These are phyloP conservation scores for Caracal caracal DNA, from an alignment of 2,113 vertebrate genomes.

Conservation along the genomic window DNA sequence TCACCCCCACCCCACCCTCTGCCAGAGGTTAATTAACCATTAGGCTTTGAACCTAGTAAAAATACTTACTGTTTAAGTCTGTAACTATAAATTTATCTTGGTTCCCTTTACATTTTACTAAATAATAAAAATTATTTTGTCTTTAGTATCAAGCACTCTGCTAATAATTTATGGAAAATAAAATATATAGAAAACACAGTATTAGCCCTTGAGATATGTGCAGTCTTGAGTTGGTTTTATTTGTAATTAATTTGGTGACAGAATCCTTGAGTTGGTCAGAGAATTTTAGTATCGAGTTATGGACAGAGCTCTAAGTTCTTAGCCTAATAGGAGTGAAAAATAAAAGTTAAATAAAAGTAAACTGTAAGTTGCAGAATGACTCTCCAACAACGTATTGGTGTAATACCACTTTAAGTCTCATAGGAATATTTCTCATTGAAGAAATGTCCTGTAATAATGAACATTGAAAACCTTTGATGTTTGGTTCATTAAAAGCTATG, in stretches of 20 bases:
- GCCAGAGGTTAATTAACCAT: not conserved
- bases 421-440: slow-evolving; percentile 15
- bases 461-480: not conserved
- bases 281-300: not conserved
- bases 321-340: not conserved
- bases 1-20: too few species aligned
- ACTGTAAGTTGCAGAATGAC: not conserved
- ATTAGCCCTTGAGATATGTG: not conserved
- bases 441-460: not conserved
- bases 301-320: not conserved
- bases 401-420: not conserved
- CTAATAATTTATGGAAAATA: not conserved
- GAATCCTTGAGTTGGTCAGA: not conserved
- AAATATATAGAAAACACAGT: not conserved
- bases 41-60: not conserved
- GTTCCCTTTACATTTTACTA: not conserved
- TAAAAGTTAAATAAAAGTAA: not conserved
- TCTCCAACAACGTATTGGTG: not conserved
- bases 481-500: not conserved
- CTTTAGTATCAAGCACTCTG: not conserved
- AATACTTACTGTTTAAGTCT: not conserved
- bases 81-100: slow-evolving; percentile 42
- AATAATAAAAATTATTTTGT: slow-evolving; percentile 40
- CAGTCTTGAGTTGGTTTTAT: not conserved
- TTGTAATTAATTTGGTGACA: not conserved